Base-by-base conservation (phyloP, 2,888 invertebrate species). In the Lissonota sp. region DNA sequence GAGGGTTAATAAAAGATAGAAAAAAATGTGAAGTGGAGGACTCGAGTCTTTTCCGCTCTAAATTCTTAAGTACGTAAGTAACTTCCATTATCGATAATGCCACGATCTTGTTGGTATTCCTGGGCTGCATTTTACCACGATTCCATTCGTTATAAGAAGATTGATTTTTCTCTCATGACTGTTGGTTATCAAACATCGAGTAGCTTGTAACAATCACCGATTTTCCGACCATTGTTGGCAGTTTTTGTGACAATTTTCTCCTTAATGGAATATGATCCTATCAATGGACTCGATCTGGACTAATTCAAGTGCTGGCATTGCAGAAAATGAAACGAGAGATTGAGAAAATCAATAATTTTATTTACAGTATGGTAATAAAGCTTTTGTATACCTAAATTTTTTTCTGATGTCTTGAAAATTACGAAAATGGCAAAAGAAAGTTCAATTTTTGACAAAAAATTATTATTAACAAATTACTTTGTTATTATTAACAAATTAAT, bases 1-100 rank as follows among this genome's bases (percentile, higher is more conserved):
- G 4, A 10, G n/a, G 12, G 39, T 6, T 49, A 26, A 51, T 26
- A 60, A 5, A 51, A 75, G 67, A 16, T n/a, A n/a, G n/a, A 49
- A 51, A 63, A 16, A n/a, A 49, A n/a, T 26, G n/a, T 39, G n/a
- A 57, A 66, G 58, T 8, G 55, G 14, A 40, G 39, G 49, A 49
- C 58, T 58, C 66, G 14, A 66, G 40, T 12, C 12, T 16, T 51
- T 75, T 76, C 75, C 72, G 74, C 55, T 70, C 67, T 74, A 66
- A 77, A 66, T 73, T 83, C 77, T 62, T 53, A 51, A 70, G 60
- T 57, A 64, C 39, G 62, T 69, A 75, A 51, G 51, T 58, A 66
- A 66, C 5, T 51, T 44, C 37, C 46, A 55, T 55, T 57, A 39
- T 63, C 64, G 39, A 67, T 63, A 49, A 12, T 69, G 39, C 49